Evolutionary conservation across 2,888 invertebrate genomes (phyloP).

Genomic region (Acronicta alni): DNA sequence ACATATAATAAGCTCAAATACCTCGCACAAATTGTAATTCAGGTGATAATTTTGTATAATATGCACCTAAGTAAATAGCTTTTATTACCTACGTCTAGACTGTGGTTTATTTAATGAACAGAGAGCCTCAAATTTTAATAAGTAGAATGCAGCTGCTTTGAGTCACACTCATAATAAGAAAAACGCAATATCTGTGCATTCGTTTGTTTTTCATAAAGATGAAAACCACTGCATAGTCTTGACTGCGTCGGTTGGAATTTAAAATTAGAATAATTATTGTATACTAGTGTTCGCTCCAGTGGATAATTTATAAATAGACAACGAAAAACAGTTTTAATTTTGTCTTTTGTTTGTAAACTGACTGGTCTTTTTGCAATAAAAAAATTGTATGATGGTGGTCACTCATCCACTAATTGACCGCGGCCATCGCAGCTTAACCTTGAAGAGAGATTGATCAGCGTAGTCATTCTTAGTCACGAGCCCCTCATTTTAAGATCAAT

Average conservation of each 20-base stretch:
- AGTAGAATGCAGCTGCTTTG: constrained; percentile 25
- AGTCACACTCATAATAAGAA: constrained; percentile 15
- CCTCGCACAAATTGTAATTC: background rate
- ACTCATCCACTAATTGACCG: too few species aligned
- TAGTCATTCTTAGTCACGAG: too few species aligned
- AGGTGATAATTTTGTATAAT: constrained; percentile 8
- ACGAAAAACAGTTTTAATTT: too few species aligned
- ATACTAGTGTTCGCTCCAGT: too few species aligned
- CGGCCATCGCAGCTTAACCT: too few species aligned
- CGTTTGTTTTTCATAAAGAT: constrained; percentile 28
- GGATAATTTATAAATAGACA: too few species aligned
- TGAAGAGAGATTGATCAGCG: too few species aligned
- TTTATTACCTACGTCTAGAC: constrained; percentile 52
- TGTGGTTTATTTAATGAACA: constrained; percentile 28
- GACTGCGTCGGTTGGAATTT: constrained; percentile 1
- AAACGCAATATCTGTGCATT: constrained; percentile 20
- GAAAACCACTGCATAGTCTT: constrained; percentile 9
- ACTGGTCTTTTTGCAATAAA: too few species aligned
- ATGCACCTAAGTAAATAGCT: constrained; percentile 13
- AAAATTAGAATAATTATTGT: constrained; percentile 10
- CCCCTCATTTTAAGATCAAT: too few species aligned
- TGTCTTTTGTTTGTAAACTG: too few species aligned
- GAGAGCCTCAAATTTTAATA: constrained; percentile 43
- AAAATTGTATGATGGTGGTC: too few species aligned
- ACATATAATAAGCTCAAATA: background rate